phyloP scores from a whole-genome alignment of 2,888 invertebrate genomes.

The Oxycera nigricornis region DNA sequence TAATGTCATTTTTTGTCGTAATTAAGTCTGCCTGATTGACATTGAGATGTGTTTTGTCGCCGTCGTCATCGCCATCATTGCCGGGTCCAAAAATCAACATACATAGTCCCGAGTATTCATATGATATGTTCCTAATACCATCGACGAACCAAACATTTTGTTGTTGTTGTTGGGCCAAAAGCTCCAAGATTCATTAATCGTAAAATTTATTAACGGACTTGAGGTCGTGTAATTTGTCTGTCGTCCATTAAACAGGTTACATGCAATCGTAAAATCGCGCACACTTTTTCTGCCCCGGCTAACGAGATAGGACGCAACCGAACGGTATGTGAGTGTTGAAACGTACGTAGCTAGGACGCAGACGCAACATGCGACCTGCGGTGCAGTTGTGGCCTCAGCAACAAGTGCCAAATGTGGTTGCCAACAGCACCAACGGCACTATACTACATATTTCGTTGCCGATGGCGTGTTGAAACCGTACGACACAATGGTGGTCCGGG shows the following conservation, averaged over 20 bases:
- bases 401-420: not conserved
- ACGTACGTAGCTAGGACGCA: not conserved
- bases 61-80: not conserved
- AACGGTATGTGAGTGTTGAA: not conserved
- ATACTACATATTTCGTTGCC: not conserved
- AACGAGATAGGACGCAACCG: no score
- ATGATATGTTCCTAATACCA: no score
- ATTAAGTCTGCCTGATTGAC: not conserved
- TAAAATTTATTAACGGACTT: conserved; percentile 24
- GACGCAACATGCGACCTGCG: not conserved
- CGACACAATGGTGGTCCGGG: not conserved
- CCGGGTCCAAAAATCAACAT: not conserved
- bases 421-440: not conserved
- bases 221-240: conserved; percentile 33
- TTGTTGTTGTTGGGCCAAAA: not conserved
- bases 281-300: not conserved
- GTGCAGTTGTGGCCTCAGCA: not conserved
- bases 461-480: not conserved
- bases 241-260: conserved; percentile 23
- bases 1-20: not conserved
- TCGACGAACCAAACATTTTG: no score
- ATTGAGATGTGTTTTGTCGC: not conserved
- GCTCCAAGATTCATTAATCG: conserved; percentile 13
- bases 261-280: conserved; percentile 24
- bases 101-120: not conserved